phyloP scores from a whole-genome alignment of 2,888 invertebrate species.

The Eretmocerus hayati region DNA sequence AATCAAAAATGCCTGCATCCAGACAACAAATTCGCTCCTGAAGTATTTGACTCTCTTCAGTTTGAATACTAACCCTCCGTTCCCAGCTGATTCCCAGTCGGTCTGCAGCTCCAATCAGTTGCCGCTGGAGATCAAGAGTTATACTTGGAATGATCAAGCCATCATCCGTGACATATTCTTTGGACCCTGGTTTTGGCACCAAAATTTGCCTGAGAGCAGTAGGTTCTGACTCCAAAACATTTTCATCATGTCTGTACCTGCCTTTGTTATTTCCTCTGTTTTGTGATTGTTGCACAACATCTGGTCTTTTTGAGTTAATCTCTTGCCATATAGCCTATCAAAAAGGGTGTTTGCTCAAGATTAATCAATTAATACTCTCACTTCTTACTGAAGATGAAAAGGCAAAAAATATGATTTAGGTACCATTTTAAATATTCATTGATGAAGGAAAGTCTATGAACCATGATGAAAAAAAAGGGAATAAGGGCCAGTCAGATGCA shows the following conservation, averaged over 20 bases:
- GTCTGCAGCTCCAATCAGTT: conserved; percentile 64
- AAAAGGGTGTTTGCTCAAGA: neutral
- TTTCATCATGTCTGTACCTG: conserved; percentile 79
- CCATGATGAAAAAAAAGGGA: too few species aligned
- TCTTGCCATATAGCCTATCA: conserved; percentile 66
- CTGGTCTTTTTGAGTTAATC: conserved; percentile 60
- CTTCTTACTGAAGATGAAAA: too few species aligned
- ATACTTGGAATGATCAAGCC: conserved; percentile 76
- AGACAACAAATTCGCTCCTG: too few species aligned
- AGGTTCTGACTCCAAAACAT: conserved; percentile 64
- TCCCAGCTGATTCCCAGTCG: conserved; percentile 60
- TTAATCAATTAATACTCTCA: conserved; percentile 3
- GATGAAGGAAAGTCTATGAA: too few species aligned
- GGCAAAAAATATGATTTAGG: too few species aligned
- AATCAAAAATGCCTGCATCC: too few species aligned
- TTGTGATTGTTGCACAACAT: conserved; percentile 53
- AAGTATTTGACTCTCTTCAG: too few species aligned
- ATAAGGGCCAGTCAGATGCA: too few species aligned
- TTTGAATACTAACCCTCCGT: conserved; percentile 42
- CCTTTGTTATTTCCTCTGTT: conserved; percentile 31
- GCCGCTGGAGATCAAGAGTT: conserved; percentile 58
- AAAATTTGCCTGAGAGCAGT: conserved; percentile 62
- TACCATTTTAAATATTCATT: too few species aligned
- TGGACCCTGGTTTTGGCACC: conserved; percentile 57
- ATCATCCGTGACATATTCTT: conserved; percentile 72